These are phyloP conservation scores for Camelus bactrianus DNA, from an alignment of 2,113 vertebrate genomes.

Conservation along the genomic window DNA sequence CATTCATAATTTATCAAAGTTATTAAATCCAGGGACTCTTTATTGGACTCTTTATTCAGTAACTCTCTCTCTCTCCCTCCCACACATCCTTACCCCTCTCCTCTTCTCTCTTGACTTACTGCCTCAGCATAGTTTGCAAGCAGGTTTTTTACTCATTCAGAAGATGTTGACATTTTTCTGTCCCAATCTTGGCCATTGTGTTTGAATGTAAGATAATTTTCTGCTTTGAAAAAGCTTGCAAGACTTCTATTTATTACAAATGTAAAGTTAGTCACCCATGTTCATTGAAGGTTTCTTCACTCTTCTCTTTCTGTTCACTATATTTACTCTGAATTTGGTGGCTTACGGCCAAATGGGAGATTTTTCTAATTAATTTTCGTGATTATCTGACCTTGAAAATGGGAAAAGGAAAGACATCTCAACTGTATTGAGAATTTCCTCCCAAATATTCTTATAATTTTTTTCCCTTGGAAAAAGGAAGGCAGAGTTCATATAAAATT, in stretches of 20 bases:
- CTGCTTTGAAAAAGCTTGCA: neutral
- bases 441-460: neutral
- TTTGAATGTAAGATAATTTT: slow-evolving; percentile 12
- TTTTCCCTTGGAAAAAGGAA: neutral
- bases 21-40: neutral
- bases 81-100: neutral
- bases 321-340: neutral
- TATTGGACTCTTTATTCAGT: neutral
- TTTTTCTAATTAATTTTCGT: neutral
- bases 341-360: neutral
- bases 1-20: neutral
- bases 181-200: neutral
- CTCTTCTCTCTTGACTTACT: neutral
- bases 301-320: neutral
- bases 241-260: neutral
- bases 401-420: neutral
- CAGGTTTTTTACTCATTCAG: neutral
- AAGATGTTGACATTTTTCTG: neutral
- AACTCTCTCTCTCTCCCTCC: neutral
- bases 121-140: neutral
- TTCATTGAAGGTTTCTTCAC: neutral
- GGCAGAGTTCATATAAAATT: neutral
- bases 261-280: neutral
- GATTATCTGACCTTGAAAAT: slow-evolving; percentile 5
- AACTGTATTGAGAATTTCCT: neutral